Evolutionary conservation across 2,113 vertebrate species (phyloP).

Genomic region (Actenoides hombroni): DNA sequence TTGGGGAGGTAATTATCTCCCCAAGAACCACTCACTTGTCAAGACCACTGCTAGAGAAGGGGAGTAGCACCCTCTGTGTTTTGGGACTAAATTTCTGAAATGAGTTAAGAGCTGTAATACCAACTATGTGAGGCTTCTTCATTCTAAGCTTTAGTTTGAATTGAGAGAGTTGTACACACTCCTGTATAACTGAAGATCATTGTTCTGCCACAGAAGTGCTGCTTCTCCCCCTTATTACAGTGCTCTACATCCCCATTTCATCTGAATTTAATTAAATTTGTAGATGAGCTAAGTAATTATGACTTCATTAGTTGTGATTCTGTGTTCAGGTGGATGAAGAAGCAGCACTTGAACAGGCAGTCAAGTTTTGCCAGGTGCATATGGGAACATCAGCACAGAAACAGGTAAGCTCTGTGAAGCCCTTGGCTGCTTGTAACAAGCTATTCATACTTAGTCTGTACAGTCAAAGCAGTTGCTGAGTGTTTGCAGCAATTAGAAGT

Average conservation of each 20-base stretch:
- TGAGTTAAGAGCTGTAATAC: background rate
- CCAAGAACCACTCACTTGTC: background rate
- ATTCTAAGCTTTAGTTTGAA: background rate
- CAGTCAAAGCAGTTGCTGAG: background rate
- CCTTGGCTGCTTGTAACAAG: background rate
- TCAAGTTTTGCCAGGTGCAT: conserved; percentile 98
- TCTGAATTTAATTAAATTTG: background rate
- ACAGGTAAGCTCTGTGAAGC: conserved; percentile 80
- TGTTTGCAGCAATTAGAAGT: background rate
- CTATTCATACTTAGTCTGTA: background rate
- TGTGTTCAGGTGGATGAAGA: conserved; percentile 92
- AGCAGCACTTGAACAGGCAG: conserved; percentile 92
- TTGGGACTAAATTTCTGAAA: background rate
- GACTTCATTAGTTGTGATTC: background rate
- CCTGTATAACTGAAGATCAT: background rate
- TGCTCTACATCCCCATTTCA: background rate
- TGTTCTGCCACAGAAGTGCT: background rate
- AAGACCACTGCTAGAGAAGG: background rate
- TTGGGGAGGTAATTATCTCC: background rate
- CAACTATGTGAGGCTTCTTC: background rate
- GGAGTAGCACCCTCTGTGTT: background rate
- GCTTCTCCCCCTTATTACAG: background rate
- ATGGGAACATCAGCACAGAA: conserved; percentile 91
- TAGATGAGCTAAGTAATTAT: background rate
- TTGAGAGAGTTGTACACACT: background rate